Evolutionary conservation across 2,888 invertebrate genomes (phyloP).

Genomic region (Melinopterus prodromus): DNA sequence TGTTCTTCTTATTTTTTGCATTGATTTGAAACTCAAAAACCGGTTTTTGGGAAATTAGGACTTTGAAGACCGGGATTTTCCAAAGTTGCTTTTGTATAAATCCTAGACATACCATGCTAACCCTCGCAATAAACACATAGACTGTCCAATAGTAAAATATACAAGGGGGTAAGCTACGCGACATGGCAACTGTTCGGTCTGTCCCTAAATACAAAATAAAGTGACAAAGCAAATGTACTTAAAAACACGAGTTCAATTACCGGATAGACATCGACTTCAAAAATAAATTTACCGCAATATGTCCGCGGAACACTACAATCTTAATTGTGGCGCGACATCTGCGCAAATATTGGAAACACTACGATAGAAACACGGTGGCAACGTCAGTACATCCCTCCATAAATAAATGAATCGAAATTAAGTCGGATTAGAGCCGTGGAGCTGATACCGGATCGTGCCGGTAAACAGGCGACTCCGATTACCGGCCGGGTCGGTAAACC

Average conservation of each 20-base stretch:
- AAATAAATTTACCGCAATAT: background rate
- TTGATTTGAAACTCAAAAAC: too few relatives aligned
- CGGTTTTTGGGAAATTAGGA: too few relatives aligned
- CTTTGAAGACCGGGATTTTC: too few relatives aligned
- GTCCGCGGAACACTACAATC: background rate
- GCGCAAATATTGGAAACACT: background rate
- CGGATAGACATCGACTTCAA: background rate
- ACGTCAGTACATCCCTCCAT: background rate
- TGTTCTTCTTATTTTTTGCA: too few relatives aligned
- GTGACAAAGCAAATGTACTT: background rate
- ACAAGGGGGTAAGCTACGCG: too few relatives aligned
- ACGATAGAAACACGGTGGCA: background rate
- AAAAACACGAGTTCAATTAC: background rate
- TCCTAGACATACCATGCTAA: too few relatives aligned
- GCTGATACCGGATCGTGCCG: constrained; percentile 18
- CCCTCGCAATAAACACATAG: too few relatives aligned
- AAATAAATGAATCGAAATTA: constrained; percentile 4
- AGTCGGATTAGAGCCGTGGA: background rate
- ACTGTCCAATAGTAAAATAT: too few relatives aligned
- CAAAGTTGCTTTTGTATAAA: too few relatives aligned
- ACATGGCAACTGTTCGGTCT: too few relatives aligned
- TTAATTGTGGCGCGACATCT: background rate
- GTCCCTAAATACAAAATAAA: too few relatives aligned
- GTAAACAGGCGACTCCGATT: constrained; percentile 19
- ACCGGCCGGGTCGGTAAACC: constrained; percentile 9